Base-by-base conservation (phyloP, 2,888 invertebrate species). In the Ophion slaviceki region DNA sequence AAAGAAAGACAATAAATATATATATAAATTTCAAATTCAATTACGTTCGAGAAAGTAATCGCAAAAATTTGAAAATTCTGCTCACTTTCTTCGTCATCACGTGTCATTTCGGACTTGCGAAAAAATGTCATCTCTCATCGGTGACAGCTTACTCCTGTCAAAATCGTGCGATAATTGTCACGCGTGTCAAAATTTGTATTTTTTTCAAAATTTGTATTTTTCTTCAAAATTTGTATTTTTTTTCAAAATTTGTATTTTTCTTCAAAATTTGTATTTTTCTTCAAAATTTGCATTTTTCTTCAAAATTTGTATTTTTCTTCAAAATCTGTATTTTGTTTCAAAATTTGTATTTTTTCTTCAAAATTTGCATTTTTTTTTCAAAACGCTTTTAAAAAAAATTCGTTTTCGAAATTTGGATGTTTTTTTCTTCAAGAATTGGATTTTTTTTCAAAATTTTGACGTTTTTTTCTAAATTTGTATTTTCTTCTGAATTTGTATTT, bases 111-210 rank as follows among this genome's bases (percentile, higher is more conserved):
- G 80, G 67, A 45, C 32, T 4, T 17, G 40, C 66, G 67, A 76
- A 80, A 84, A 84, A 62, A 40, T 28, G 28, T 57, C 32, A 20
- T 40, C 36, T 64, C 57, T 11, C 61, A 17, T 20, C 67, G 72
- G 77, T 80, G 57, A 80, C 72, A 72, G 71, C 47, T 28, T 61
- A 17, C 45, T 84, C 70, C 11, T 8, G 71, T 75, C 24, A n/a
- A 61, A 32, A 32, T 72, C 6, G 17, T n/a, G 57, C 57, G 28
- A 11, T 11, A n/a, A 70, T 4, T 32, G 17, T 28, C 57, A 71
- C 57, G 53, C 32, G 32, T 71, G 2, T 24, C 36, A 36, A 36
- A 36, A 36, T 36, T 4, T 36, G 36, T 36, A 5, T 36, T 61
- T 61, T 61, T 61, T 61, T n/a, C 5, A 11, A 57, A 3, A 36